phyloP scores from a whole-genome alignment of 2,888 invertebrate species.

The Eurytoma adleriae region DNA sequence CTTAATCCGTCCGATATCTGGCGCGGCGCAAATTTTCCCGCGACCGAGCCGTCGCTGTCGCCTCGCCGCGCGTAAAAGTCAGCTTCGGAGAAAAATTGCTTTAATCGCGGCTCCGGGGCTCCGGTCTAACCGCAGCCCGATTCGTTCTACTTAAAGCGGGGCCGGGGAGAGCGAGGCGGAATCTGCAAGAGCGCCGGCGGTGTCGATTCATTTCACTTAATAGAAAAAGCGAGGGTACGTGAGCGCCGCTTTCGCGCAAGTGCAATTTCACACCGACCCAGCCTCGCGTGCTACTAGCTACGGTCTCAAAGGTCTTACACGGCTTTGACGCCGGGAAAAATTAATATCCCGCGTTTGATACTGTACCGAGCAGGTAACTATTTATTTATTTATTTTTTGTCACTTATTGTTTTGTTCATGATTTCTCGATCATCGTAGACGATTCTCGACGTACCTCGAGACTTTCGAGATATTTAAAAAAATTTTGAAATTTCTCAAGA shows the following conservation, averaged over 20 bases:
- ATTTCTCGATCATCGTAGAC: no score
- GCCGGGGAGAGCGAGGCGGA: background rate
- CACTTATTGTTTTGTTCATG: background rate
- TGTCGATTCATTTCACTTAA: conserved; percentile 51
- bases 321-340: conserved; percentile 28
- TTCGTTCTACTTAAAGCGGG: conserved; percentile 46
- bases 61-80: background rate
- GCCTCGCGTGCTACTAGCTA: background rate
- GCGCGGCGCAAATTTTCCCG: conserved; percentile 22
- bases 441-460: no score
- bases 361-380: no score
- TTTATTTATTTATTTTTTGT: no score
- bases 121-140: conserved; percentile 35
- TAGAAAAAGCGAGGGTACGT: conserved; percentile 14
- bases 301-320: background rate
- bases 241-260: conserved; percentile 4
- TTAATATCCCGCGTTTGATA: background rate
- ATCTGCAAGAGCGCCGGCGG: conserved; percentile 20
- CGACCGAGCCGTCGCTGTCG: background rate
- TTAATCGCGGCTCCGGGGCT: conserved; percentile 31
- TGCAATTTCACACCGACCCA: background rate
- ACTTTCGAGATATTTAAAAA: no score
- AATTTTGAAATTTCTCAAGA: no score
- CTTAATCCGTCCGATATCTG: conserved; percentile 20
- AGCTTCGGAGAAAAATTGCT: conserved; percentile 33